Percentiles rank a stretch among this genome's conserved stretches.
phyloP scores from a whole-genome alignment of 2,113 vertebrate species.

The Alethe diademata region DNA sequence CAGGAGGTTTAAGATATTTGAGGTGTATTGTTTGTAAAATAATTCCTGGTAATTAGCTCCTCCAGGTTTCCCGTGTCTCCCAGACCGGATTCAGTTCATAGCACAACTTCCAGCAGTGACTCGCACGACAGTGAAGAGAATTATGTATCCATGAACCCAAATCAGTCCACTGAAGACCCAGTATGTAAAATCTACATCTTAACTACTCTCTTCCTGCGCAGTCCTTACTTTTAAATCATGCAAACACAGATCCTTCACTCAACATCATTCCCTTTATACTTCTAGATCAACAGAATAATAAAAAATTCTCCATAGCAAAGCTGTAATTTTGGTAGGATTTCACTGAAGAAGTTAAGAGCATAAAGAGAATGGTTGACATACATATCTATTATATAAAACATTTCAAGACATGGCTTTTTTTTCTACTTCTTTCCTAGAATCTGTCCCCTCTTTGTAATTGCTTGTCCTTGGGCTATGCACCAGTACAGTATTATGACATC shows the following conservation, averaged over 20 bases:
- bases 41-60: constrained; percentile 84
- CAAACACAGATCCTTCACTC: not conserved
- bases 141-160: constrained; percentile 96
- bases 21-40: constrained; percentile 71
- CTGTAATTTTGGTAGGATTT: not conserved
- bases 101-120: constrained; percentile 97
- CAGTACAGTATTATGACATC: not conserved
- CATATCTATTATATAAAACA: not conserved
- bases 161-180: constrained; percentile 89
- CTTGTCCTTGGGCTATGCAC: not conserved
- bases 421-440: not conserved
- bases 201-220: constrained; percentile 57
- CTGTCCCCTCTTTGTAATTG: not conserved
- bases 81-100: constrained; percentile 94
- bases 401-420: not conserved
- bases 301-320: not conserved
- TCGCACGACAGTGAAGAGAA: constrained; percentile 96
- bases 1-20: not conserved
- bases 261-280: not conserved
- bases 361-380: not conserved
- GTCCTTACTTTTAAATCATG: constrained; percentile 34
- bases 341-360: not conserved
- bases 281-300: not conserved
- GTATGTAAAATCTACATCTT: constrained; percentile 84
- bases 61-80: constrained; percentile 92